Evolutionary conservation across 92 coral and sea anemone genomes (phyloP).

Genomic region (Epizoanthus illoricatus): DNA sequence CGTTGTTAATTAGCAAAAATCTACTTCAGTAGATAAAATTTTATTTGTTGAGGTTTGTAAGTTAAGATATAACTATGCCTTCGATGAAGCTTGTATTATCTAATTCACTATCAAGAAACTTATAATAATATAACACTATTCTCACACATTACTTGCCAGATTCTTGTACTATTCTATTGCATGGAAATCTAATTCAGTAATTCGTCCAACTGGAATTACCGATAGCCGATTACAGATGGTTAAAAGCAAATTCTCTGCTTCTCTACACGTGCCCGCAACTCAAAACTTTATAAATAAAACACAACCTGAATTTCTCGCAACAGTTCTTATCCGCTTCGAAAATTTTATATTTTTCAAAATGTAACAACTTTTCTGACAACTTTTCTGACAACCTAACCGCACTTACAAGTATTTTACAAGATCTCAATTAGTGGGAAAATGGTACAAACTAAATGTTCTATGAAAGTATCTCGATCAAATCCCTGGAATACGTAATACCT

Average conservation of each 20-base stretch:
- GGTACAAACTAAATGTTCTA: background rate
- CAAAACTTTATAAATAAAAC: constrained; percentile 61
- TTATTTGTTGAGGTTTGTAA: background rate
- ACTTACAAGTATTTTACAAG: constrained; percentile 15
- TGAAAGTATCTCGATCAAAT: background rate
- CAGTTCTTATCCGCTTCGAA: constrained; percentile 6
- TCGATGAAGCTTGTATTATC: background rate
- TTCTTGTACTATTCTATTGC: background rate
- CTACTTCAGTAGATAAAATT: constrained; percentile 1
- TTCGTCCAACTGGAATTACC: background rate
- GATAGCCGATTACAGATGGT: background rate
- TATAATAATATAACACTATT: background rate
- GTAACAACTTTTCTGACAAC: constrained; percentile 9
- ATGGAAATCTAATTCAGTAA: background rate
- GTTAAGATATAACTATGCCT: background rate
- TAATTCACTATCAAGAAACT: constrained; percentile 6
- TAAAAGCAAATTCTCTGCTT: background rate
- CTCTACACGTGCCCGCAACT: constrained; percentile 50
- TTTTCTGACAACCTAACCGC: constrained; percentile 20
- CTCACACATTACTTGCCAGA: background rate
- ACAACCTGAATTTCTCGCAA: constrained; percentile 37
- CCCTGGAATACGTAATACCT: background rate
- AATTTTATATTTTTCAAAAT: constrained; percentile 25
- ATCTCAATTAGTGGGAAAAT: constrained; percentile 30
- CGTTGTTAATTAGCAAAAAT: background rate